Evolutionary conservation across 2,888 invertebrate genomes (phyloP).

Genomic region (Drosophila ustulata): DNA sequence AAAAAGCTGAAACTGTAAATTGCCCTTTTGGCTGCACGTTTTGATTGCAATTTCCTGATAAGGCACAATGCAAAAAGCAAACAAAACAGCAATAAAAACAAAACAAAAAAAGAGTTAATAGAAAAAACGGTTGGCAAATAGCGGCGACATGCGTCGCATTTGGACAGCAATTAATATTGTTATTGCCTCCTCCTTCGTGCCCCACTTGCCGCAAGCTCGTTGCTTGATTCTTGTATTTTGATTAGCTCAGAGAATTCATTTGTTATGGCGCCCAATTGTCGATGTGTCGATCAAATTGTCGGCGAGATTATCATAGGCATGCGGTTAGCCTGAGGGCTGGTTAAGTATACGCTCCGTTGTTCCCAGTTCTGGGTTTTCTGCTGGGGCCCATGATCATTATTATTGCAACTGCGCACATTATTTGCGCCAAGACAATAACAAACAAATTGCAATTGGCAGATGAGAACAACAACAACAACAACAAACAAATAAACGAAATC

Average conservation of each 20-base stretch:
- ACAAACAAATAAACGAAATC: conserved; percentile 14
- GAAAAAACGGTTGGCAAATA: conserved; percentile 23
- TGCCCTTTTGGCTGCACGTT: conserved; percentile 40
- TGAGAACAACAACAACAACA: conserved; percentile 6
- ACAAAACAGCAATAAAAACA: neutral
- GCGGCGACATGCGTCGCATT: conserved; percentile 36
- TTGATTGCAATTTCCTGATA: conserved; percentile 55
- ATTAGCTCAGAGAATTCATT: conserved; percentile 44
- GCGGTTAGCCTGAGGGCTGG: conserved; percentile 4
- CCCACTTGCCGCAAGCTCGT: neutral
- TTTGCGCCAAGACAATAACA: conserved; percentile 56
- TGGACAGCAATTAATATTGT: conserved; percentile 34
- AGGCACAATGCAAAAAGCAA: conserved; percentile 21
- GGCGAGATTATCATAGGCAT: conserved; percentile 38
- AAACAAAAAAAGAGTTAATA: conserved; percentile 8
- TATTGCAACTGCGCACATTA: conserved; percentile 66
- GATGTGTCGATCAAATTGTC: conserved; percentile 61
- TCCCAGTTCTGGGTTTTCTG: neutral
- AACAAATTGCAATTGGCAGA: conserved; percentile 43
- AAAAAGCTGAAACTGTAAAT: conserved; percentile 28
- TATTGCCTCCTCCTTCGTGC: conserved; percentile 9
- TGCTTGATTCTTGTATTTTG: conserved; percentile 19
- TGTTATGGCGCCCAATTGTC: conserved; percentile 66
- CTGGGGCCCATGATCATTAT: neutral
- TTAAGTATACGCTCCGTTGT: conserved; percentile 11